Evolutionary conservation across 2,113 vertebrate species (phyloP).

Genomic region (Mellivora capensis): DNA sequence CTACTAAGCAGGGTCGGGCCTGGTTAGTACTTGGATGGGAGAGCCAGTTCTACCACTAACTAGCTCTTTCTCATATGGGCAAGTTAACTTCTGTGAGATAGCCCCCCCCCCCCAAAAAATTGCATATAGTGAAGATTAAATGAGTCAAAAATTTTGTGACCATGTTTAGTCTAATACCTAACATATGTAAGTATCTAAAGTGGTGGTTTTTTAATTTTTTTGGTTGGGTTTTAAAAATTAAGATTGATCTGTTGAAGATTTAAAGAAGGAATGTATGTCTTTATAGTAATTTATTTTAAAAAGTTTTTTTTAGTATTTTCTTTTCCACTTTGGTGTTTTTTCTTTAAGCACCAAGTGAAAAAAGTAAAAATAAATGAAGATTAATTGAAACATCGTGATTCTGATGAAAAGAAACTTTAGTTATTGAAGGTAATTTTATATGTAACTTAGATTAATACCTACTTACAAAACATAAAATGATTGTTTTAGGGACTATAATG

Average conservation of each 20-base stretch:
- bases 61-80: neutral
- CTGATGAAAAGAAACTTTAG: neutral
- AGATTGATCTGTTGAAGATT: neutral
- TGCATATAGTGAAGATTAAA: neutral
- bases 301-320: neutral
- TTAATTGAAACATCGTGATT: neutral
- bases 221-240: neutral
- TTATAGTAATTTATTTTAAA: neutral
- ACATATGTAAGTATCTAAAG: neutral
- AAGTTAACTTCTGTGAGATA: neutral
- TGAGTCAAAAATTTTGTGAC: neutral
- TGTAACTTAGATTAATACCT: neutral
- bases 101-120: too few species aligned
- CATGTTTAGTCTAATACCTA: neutral
- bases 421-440: neutral
- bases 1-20: too few species aligned
- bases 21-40: too few species aligned
- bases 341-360: neutral
- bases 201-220: neutral
- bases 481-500: neutral
- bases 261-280: neutral
- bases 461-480: neutral
- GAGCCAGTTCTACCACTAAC: neutral
- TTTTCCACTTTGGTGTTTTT: neutral
- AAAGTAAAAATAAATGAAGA: neutral